Evolutionary conservation across 2,113 vertebrate genomes (phyloP).

Genomic region (Ciconia boyciana): DNA sequence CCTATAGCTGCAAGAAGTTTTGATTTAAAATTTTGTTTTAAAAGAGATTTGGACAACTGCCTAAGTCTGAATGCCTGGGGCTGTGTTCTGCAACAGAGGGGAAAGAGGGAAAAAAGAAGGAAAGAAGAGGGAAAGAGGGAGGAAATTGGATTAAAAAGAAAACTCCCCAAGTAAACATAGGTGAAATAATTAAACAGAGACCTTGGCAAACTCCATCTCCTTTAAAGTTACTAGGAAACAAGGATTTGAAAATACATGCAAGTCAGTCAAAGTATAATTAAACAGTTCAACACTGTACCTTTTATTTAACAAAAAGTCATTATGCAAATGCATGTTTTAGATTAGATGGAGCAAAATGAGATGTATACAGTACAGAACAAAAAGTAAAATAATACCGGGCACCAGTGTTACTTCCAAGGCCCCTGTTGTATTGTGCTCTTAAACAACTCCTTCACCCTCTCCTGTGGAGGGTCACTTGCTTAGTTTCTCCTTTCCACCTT

Average conservation of each 20-base stretch:
- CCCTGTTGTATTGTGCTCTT: not conserved
- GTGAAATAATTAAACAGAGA: not conserved
- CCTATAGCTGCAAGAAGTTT: conserved; percentile 1
- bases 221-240: conserved; percentile 21
- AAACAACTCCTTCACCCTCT: not conserved
- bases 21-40: conserved; percentile 35
- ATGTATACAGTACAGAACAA: not conserved
- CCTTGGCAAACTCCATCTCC: not conserved
- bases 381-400: not conserved
- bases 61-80: not conserved
- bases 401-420: not conserved
- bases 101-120: not conserved
- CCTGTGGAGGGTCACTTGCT: not conserved
- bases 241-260: conserved; percentile 6
- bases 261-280: conserved; percentile 10
- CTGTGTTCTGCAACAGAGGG: not conserved
- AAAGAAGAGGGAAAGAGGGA: not conserved
- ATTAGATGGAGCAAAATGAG: not conserved
- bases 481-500: not conserved
- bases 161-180: not conserved
- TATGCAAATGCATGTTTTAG: not conserved
- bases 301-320: conserved; percentile 2
- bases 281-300: not conserved
- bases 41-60: conserved; percentile 45
- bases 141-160: not conserved